These are phyloP conservation scores for Amphipyra tragopoginis DNA, from an alignment of 2,888 invertebrate genomes.

Conservation along the genomic window DNA sequence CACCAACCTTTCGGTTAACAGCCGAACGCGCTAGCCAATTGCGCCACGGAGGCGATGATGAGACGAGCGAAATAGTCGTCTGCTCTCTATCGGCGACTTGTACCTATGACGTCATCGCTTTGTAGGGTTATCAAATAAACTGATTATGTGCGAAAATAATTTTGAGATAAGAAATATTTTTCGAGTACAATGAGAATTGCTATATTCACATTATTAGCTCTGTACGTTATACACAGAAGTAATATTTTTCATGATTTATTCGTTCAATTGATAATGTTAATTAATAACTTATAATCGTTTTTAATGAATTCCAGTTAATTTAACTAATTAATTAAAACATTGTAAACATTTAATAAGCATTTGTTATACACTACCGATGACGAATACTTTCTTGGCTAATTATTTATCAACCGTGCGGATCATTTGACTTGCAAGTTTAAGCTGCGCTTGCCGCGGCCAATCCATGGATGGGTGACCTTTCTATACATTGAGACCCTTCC, in stretches of 20 bases:
- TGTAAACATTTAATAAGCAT: too few species aligned
- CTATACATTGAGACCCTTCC: too few species aligned
- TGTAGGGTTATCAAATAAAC: conserved; percentile 28
- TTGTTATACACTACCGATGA: too few species aligned
- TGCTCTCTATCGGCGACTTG: background rate
- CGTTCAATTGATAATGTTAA: too few species aligned
- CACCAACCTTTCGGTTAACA: conserved; percentile 99
- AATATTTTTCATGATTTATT: background rate
- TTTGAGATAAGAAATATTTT: conserved; percentile 1
- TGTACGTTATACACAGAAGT: background rate
- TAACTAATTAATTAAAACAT: too few species aligned
- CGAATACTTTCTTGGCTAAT: too few species aligned
- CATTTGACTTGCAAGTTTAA: too few species aligned
- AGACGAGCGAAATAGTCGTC: conserved; percentile 52
- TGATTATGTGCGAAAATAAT: background rate
- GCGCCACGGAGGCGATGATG: conserved; percentile 94
- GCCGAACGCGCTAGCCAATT: conserved; percentile 99
- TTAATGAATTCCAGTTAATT: too few species aligned
- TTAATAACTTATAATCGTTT: too few species aligned
- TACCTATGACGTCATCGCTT: conserved; percentile 20
- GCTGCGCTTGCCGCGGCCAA: too few species aligned
- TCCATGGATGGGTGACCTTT: too few species aligned
- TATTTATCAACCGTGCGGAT: too few species aligned
- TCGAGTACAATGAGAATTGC: background rate
- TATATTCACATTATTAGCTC: background rate